These are phyloP conservation scores for Elegia similella DNA, from an alignment of 2,888 invertebrate genomes.

Conservation along the genomic window DNA sequence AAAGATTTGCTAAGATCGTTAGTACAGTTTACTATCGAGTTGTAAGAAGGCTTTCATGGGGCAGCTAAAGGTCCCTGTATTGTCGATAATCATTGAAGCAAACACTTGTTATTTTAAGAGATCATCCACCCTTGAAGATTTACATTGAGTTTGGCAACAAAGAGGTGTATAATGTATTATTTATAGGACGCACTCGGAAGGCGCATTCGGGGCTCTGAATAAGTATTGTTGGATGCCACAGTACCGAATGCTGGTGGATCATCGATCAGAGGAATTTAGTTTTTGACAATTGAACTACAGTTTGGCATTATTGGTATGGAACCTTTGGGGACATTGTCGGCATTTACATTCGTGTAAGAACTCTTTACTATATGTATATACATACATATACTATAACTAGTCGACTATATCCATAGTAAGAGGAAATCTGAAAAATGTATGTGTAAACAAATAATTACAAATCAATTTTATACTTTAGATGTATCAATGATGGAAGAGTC, in stretches of 20 bases:
- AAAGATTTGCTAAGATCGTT: background rate
- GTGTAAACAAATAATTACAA: no score
- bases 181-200: slow-evolving; percentile 78
- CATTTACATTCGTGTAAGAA: slow-evolving; percentile 11
- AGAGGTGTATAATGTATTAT: slow-evolving; percentile 78
- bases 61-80: slow-evolving; percentile 77
- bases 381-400: background rate
- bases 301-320: slow-evolving; percentile 47
- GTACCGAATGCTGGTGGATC: slow-evolving; percentile 58
- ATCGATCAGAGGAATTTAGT: slow-evolving; percentile 63
- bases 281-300: slow-evolving; percentile 57
- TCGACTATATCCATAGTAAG: background rate
- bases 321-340: slow-evolving; percentile 31
- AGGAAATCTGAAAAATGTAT: background rate
- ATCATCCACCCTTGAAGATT: slow-evolving; percentile 80
- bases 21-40: slow-evolving; percentile 37
- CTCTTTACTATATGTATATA: background rate
- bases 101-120: slow-evolving; percentile 83
- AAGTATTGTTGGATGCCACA: slow-evolving; percentile 48
- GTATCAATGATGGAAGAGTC: no score
- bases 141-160: slow-evolving; percentile 68
- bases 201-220: slow-evolving; percentile 65
- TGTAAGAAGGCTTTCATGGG: slow-evolving; percentile 68
- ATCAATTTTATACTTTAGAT: no score
- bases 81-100: slow-evolving; percentile 82